Percentiles rank a stretch among this genome's conserved stretches.
phyloP scores from a whole-genome alignment of 1,140 invertebrate species.

The Megalonaias nervosa region DNA sequence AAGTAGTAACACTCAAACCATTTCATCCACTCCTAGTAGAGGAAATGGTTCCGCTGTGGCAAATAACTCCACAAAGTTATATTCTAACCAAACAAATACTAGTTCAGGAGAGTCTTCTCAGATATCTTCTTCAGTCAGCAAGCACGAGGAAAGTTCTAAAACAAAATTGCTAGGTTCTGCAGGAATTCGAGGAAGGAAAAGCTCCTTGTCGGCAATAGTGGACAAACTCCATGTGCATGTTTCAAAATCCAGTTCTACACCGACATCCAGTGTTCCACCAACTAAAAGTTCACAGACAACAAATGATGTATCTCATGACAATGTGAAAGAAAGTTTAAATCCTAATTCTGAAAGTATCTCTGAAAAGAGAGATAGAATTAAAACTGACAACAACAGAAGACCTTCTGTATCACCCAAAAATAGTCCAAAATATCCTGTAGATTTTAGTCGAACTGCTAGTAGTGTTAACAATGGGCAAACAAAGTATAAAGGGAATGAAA shows the following conservation, averaged over 20 bases:
- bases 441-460: no score
- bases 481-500: no score
- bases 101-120: conserved; percentile 22
- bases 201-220: conserved; percentile 87
- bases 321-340: conserved; percentile 19
- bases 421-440: no score
- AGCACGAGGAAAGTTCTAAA: conserved; percentile 1
- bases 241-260: conserved; percentile 58
- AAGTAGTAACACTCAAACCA: conserved; percentile 9
- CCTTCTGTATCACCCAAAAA: no score
- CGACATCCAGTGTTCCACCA: conserved; percentile 1
- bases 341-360: conserved; percentile 9
- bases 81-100: not conserved
- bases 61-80: conserved; percentile 3
- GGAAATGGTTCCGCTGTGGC: conserved; percentile 52
- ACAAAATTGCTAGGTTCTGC: conserved; percentile 46
- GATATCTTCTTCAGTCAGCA: conserved; percentile 10
- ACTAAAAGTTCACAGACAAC: not conserved
- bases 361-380: not conserved
- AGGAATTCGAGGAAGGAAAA: conserved; percentile 76
- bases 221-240: conserved; percentile 78
- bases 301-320: conserved; percentile 2
- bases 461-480: no score
- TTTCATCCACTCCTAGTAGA: conserved; percentile 31
- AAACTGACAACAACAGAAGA: conserved; percentile 1